phyloP scores from a whole-genome alignment of 1,140 invertebrate species.

The Agrypnia vestita region DNA sequence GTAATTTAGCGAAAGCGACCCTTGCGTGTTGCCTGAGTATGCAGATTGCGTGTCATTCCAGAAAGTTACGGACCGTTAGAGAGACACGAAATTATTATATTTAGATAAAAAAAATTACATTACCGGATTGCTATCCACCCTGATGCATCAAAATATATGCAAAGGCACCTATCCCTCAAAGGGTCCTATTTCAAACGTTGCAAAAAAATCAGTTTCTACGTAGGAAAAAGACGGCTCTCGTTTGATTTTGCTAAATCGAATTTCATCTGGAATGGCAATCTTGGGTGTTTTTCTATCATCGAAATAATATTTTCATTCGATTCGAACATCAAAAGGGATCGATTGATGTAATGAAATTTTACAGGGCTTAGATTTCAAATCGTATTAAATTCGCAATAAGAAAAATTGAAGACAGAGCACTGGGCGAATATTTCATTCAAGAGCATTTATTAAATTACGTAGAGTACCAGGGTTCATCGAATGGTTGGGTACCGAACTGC shows the following conservation, averaged over 20 bases:
- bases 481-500: no score
- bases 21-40: no score
- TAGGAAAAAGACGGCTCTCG: not conserved
- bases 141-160: not conserved
- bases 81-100: no score
- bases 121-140: not conserved
- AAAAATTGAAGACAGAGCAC: no score
- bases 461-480: no score
- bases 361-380: not conserved
- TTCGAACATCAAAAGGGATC: slow-evolving; percentile 5
- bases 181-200: not conserved
- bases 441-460: no score
- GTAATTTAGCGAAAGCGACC: no score
- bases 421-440: no score
- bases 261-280: not conserved
- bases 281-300: not conserved
- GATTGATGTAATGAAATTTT: not conserved
- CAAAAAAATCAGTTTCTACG: not conserved
- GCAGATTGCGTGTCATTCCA: no score
- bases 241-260: not conserved
- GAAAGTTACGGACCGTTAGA: no score
- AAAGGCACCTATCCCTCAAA: not conserved
- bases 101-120: no score
- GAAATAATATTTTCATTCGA: not conserved
- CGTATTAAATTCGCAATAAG: no score